These are phyloP conservation scores for Pectinophora gossypiella DNA, from an alignment of 1,140 invertebrate genomes.

Conservation along the genomic window DNA sequence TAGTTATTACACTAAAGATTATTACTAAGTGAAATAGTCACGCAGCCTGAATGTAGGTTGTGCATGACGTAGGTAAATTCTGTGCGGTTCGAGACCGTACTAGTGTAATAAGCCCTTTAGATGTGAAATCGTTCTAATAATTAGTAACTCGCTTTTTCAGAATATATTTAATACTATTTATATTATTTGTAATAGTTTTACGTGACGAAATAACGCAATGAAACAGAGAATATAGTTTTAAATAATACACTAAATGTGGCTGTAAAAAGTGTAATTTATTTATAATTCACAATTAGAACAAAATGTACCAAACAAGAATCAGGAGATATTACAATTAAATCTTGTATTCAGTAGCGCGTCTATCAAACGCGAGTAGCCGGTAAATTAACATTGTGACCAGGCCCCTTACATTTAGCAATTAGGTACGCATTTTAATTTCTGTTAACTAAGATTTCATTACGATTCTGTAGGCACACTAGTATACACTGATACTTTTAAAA, in stretches of 20 bases:
- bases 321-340: constrained; percentile 54
- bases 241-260: constrained; percentile 16
- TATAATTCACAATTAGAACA: constrained; percentile 65
- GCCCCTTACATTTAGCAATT: constrained; percentile 26
- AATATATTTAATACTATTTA: too few relatives aligned
- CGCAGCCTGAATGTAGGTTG: too few relatives aligned
- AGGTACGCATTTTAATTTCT: constrained; percentile 34
- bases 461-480: constrained; percentile 23
- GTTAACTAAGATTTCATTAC: constrained; percentile 27
- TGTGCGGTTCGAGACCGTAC: too few relatives aligned
- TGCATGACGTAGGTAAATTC: too few relatives aligned
- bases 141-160: too few relatives aligned
- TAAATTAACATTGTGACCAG: constrained; percentile 50
- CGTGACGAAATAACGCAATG: too few relatives aligned
- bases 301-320: constrained; percentile 54
- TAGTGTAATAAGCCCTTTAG: too few relatives aligned
- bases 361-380: constrained; percentile 3
- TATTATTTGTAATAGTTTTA: too few relatives aligned
- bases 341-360: constrained; percentile 29
- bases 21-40: too few relatives aligned
- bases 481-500: constrained; percentile 25
- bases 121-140: too few relatives aligned
- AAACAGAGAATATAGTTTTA: background rate
- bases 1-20: too few relatives aligned
- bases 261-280: constrained; percentile 72